Base-by-base conservation (phyloP, 2,888 invertebrate species). In the Drosophila pseudotakahashii region DNA sequence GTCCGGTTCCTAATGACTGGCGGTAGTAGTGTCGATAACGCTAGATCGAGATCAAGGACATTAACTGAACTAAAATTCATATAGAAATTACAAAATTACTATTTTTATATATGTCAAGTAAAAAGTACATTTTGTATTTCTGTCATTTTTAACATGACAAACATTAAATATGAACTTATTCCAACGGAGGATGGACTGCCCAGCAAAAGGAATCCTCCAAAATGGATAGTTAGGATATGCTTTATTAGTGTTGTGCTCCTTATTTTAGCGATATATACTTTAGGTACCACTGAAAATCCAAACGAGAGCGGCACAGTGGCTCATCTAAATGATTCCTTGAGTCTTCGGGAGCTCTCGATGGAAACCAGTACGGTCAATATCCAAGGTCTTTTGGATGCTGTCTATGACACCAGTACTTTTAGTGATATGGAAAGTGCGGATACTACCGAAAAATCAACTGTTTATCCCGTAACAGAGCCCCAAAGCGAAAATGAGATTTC, bases 161-260 rank as follows among this genome's bases (percentile, higher is more conserved):
- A 54, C 10, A 50, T 60, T 11, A 81, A 76, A 48, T 80, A 82
- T 58, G 54, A 75, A 7, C 47, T 61, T 13, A 55, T 85, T 36
- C 55, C 66, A 62, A 47, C 66, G 47, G 73, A 45, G 47, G 73
- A 45, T 16, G 13, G 7, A 1, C 4, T 26, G 37, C 9, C 23
- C 0, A 34, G 45, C 1, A 16, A 61, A 11, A 48, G 16, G 32
- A 53, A 34, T 3, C 26, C 32, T 10, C 16, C 6, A 4, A 42
- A 72, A 14, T 50, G 63, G 36, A 19, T 63, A 44, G n/a, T 72
- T 0, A 66, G 64, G 51, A n/a, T 77, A 11, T 9, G 47, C 11
- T 30, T 59, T 32, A 1, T 70, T n/a, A 63, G 47, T 37, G 54
- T 36, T 19, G 50, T 68, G 14, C 47, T 77, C 3, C 7, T 53